Conservation (phyloP, 37 sponge, comb jelly and placozoan species). For the Crambe crambe region DNA sequence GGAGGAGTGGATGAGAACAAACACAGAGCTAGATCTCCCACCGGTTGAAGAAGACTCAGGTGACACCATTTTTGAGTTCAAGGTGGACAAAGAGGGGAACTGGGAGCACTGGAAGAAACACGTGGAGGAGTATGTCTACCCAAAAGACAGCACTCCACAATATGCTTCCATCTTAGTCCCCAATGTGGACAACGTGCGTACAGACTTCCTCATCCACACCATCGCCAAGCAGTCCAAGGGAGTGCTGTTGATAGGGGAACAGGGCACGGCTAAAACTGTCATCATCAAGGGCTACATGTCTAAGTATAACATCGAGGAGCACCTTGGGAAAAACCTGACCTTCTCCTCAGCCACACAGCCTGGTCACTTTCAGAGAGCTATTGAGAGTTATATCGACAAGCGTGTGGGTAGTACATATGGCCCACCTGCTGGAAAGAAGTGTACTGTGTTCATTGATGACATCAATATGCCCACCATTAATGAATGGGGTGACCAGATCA, state of each 20-base stretch:
- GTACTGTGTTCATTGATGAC: conserved; percentile 98
- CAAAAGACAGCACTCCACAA: conserved; percentile 79
- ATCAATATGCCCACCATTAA: conserved; percentile 99
- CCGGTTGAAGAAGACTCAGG: conserved; percentile 47
- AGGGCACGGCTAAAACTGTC: conserved; percentile 98
- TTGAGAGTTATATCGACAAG: conserved; percentile 99
- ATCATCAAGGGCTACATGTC: conserved; percentile 95
- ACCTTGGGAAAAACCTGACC: conserved; percentile 94
- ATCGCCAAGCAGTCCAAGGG: conserved; percentile 91
- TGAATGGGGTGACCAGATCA: conserved; percentile 99
- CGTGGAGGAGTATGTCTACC: conserved; percentile 94
- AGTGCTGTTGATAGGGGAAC: conserved; percentile 97
- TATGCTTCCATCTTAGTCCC: conserved; percentile 95
- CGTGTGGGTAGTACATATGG: conserved; percentile 98
- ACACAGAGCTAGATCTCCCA: conserved; percentile 79
- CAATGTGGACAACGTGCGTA: conserved; percentile 97
- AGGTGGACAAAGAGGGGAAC: conserved; percentile 72
- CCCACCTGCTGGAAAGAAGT: conserved; percentile 99
- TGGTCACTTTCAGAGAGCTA: conserved; percentile 92
- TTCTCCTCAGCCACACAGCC: conserved; percentile 99
- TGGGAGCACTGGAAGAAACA: conserved; percentile 90
- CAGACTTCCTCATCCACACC: conserved; percentile 94
- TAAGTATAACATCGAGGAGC: conserved; percentile 92
- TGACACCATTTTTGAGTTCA: conserved; percentile 98
- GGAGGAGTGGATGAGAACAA: conserved; percentile 88